Conservation (phyloP, 2,113 vertebrate species). For the Nibea coibor region DNA sequence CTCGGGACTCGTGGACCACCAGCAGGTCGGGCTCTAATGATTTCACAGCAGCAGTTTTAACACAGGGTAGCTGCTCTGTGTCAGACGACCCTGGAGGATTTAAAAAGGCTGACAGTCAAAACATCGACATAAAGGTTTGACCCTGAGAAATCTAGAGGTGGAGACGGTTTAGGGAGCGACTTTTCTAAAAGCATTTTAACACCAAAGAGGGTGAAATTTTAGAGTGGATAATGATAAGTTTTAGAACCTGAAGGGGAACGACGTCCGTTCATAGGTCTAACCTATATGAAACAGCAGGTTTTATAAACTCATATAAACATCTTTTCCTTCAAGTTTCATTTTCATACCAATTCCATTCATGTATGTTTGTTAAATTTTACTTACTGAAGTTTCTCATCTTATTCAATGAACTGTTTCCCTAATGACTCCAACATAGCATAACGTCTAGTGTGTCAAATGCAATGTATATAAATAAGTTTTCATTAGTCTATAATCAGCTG, state of each 20-base stretch:
- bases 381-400: too few species aligned
- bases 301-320: not conserved
- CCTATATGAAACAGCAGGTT: not conserved
- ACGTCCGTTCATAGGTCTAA: not conserved
- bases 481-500: too few species aligned
- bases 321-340: too few species aligned
- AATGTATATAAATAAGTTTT: too few species aligned
- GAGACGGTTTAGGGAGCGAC: conserved; percentile 48
- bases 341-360: not conserved
- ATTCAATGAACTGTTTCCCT: too few species aligned
- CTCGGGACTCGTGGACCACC: conserved; percentile 65
- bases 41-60: conserved; percentile 73
- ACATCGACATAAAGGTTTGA: conserved; percentile 62
- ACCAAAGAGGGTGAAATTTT: not conserved
- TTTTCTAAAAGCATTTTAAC: conserved; percentile 49
- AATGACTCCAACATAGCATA: too few species aligned
- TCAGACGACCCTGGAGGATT: conserved; percentile 64
- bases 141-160: conserved; percentile 55
- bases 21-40: conserved; percentile 65
- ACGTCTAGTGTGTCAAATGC: too few species aligned
- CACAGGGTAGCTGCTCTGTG: conserved; percentile 73
- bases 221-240: not conserved
- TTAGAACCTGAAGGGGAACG: not conserved
- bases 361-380: not conserved
- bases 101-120: conserved; percentile 68